Percentiles rank a stretch among this genome's conserved stretches.
Conservation (phyloP, 1,140 invertebrate species). For the Caenorhabditis tropicalis region DNA sequence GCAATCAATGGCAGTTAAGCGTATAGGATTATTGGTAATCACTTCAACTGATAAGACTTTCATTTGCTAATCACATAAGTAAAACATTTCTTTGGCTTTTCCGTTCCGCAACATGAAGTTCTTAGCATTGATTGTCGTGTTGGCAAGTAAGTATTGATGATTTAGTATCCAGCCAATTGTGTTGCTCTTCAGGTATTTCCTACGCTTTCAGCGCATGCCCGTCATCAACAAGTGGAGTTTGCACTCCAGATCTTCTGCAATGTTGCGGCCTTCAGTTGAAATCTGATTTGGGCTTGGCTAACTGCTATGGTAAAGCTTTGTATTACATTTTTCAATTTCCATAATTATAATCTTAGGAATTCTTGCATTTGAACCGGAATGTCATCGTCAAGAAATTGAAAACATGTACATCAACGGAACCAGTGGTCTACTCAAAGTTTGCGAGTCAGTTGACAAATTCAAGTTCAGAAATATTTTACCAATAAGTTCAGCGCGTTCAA, state of each 20-base stretch:
- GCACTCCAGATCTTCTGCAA: neutral
- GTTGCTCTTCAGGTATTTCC: neutral
- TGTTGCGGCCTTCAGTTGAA: conserved; percentile 42
- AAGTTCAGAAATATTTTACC: neutral
- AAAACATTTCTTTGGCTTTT: conserved; percentile 12
- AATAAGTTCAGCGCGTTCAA: conserved; percentile 40
- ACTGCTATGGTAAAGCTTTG: conserved; percentile 22
- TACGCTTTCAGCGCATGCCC: neutral
- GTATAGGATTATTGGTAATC: conserved; percentile 3
- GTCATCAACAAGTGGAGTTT: neutral
- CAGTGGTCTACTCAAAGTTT: conserved; percentile 42
- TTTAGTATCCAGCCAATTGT: neutral
- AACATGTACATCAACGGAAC: conserved; percentile 44
- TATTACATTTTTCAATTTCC: neutral
- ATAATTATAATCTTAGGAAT: conserved; percentile 12
- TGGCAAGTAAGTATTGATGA: neutral
- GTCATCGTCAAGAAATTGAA: conserved; percentile 46
- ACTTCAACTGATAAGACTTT: conserved; percentile 19
- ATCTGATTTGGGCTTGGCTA: neutral
- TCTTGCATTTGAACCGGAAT: conserved; percentile 46
- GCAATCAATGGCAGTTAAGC: neutral
- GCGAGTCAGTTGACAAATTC: conserved; percentile 24
- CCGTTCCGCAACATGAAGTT: neutral
- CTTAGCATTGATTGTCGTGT: conserved; percentile 2
- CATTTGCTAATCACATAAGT: conserved; percentile 2